A percentile compares a stretch with the other conserved stretches of the same genome.
Conservation (phyloP, 2,888 invertebrate genomes). For the Adela reaumurella region DNA sequence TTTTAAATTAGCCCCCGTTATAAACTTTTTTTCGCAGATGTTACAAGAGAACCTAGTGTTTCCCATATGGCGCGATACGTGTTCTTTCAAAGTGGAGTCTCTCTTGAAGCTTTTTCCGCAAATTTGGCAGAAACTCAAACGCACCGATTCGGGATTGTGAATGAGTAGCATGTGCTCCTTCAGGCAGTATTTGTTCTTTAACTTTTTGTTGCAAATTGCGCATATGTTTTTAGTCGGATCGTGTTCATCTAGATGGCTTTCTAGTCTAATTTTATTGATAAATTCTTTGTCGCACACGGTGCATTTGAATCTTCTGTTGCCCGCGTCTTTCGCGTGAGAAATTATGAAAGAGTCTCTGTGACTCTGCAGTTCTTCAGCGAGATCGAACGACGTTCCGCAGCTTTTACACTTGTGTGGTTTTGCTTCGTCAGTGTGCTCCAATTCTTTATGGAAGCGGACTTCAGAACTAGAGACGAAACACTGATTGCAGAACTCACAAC, state of each 20-base stretch:
- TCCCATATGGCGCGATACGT: background rate
- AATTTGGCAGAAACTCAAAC: background rate
- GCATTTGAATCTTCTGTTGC: background rate
- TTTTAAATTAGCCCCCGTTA: slow-evolving; percentile 24
- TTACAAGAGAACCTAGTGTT: background rate
- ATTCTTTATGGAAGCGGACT: background rate
- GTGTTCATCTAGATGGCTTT: background rate
- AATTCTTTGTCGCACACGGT: background rate
- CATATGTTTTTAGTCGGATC: background rate
- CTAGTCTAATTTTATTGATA: background rate
- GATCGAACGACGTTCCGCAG: background rate
- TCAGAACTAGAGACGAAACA: background rate
- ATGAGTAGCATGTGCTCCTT: background rate
- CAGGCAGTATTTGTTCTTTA: background rate
- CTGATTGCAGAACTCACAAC: background rate
- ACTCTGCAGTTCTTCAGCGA: background rate
- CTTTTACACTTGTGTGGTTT: background rate
- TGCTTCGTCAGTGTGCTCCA: background rate
- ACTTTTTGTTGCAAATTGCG: background rate
- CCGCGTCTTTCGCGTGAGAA: background rate
- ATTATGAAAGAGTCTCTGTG: background rate
- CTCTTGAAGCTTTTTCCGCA: background rate
- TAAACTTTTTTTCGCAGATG: background rate
- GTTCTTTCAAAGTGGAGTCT: background rate
- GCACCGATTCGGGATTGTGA: background rate